Evolutionary conservation across 2,797 vertebrate genomes (phyloP), one percentile per base, ranked within the genome.

Genomic region (Cygnus olor): DNA sequence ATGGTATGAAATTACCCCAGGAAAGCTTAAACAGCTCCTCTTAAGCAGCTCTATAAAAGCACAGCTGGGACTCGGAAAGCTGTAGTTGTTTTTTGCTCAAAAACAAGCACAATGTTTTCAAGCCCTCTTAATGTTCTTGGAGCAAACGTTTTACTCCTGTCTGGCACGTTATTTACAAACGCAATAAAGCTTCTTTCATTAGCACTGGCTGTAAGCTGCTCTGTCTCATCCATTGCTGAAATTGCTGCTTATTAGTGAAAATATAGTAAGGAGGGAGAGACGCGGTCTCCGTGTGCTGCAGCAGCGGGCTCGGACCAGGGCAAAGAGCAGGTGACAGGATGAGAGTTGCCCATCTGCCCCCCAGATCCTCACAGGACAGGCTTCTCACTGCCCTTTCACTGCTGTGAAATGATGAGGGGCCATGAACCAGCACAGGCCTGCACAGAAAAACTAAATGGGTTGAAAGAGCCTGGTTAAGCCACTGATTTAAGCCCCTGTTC

Each of bases 1-100:
- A 4, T 11, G 1, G 3, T 2, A 2, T 1, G 5, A 54, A 56
- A 65, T 49, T 8, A 85, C 14, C 38, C 57, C 16, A 14, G 47
- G 42, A 34, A 81, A 44, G 30, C 80, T 80, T 34, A 19, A 91
- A 45, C 45, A 1, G 1, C 22, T 68, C 42, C 27, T 53, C 79
- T 42, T 10, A 9, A 34, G 53, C 40, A 11, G 9, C 54, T 81
- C 85, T 32, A 2, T 47, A n/a, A 80, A 65, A 87, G 69, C 85
- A 80, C 74, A 84, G 64, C 82, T 60, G 60, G 73, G 68, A 10
- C 58, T 18, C 51, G 11, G 30, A 30, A 47, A 85, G 36, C 54
- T 72, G 20, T 0, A 14, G 10, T 57, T 47, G 61, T 10, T 1
- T 51, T 90, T 60, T 61, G 34, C 64, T 80, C 42, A 58, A 54